Conservation (phyloP, 2,113 vertebrate genomes). For the Ceyx margarethae region DNA sequence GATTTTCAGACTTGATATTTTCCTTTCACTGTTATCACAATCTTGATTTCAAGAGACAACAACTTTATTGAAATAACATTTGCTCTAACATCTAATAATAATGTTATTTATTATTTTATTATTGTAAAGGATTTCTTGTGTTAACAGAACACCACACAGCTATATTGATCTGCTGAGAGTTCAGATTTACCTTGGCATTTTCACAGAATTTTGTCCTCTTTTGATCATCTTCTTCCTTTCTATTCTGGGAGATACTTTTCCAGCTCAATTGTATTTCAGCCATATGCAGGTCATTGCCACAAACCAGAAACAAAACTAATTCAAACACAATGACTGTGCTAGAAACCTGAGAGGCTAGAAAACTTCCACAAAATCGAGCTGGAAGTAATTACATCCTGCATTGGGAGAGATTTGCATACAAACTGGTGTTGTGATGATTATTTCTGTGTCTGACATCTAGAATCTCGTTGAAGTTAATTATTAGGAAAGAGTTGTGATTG, state of each 20-base stretch:
- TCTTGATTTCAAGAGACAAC: not conserved
- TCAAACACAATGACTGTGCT: not conserved
- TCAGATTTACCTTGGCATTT: constrained; percentile 3
- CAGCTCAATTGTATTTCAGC: not conserved
- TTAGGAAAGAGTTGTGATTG: not conserved
- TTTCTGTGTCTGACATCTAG: not conserved
- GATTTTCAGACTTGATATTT: not conserved
- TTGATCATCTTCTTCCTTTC: not conserved
- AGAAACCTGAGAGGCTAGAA: not conserved
- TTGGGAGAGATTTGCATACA: not conserved
- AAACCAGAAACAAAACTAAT: not conserved
- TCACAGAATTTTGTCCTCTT: not conserved
- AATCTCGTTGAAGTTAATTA: not conserved
- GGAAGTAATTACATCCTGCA: not conserved
- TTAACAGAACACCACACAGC: not conserved
- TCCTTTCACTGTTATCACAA: not conserved
- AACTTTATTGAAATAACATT: not conserved
- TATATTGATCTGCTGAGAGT: not conserved
- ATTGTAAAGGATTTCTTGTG: not conserved
- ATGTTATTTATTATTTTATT: not conserved
- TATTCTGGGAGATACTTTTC: not conserved
- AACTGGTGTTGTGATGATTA: not conserved
- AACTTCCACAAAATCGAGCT: not conserved
- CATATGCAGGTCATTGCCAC: not conserved
- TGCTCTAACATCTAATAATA: not conserved